Percentiles rank a stretch among this genome's conserved stretches.
Evolutionary conservation across 2,888 invertebrate species (phyloP).

Genomic region (Tetanocera ferruginea): DNA sequence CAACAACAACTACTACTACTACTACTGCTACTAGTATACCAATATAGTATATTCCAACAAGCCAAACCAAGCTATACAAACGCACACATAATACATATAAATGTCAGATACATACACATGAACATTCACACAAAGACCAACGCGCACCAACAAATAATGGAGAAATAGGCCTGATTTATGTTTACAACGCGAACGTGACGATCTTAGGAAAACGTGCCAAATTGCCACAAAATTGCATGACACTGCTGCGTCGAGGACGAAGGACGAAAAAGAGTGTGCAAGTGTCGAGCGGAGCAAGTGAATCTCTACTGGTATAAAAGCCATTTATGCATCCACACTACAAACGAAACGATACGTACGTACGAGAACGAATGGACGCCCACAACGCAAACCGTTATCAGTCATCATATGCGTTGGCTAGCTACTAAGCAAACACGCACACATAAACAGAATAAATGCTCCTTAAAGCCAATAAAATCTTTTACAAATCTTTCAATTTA

Average conservation of each 20-base stretch:
- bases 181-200: slow-evolving; percentile 61
- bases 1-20: neutral
- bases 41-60: neutral
- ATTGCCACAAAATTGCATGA: slow-evolving; percentile 43
- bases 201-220: slow-evolving; percentile 61
- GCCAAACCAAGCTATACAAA: neutral
- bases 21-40: neutral
- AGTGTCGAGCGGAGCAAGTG: neutral
- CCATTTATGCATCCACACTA: too few relatives aligned
- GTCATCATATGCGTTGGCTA: neutral
- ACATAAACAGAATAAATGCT: slow-evolving; percentile 19
- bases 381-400: neutral
- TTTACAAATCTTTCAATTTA: slow-evolving; percentile 54
- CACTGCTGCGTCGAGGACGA: neutral
- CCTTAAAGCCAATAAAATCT: slow-evolving; percentile 52
- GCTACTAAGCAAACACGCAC: neutral
- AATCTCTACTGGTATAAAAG: too few relatives aligned
- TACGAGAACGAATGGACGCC: neutral
- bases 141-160: slow-evolving; percentile 54
- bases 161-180: slow-evolving; percentile 61
- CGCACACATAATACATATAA: neutral
- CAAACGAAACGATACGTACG: neutral
- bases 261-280: neutral
- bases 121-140: neutral
- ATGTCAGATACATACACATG: neutral